Evolutionary conservation across 2,797 vertebrate species (phyloP).

Genomic region (Menidia menidia): DNA sequence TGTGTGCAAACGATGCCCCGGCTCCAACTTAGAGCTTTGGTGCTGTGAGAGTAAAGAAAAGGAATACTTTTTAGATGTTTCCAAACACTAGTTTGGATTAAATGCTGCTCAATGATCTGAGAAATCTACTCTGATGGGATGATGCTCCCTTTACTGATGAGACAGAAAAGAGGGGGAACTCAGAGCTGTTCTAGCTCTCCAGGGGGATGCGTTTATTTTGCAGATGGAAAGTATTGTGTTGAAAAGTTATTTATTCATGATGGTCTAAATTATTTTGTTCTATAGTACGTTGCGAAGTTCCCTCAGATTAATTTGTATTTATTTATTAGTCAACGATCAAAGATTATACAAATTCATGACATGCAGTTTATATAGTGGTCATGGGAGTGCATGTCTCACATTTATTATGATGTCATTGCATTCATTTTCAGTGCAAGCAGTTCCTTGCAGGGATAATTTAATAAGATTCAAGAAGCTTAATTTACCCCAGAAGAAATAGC

Average conservation of each 20-base stretch:
- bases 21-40: no score
- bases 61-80: conserved; percentile 29
- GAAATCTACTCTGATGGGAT: neutral
- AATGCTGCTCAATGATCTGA: conserved; percentile 23
- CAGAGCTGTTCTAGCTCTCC: neutral
- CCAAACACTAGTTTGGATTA: conserved; percentile 27
- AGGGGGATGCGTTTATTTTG: no score
- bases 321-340: neutral
- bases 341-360: no score
- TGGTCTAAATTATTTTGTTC: neutral
- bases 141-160: neutral
- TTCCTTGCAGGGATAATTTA: neutral
- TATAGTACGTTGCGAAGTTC: neutral
- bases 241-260: neutral
- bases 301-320: neutral
- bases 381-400: neutral
- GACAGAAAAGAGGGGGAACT: neutral
- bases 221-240: no score
- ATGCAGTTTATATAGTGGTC: no score
- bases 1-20: no score
- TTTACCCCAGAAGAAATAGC: no score
- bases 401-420: neutral
- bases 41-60: neutral
- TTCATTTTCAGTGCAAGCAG: neutral
- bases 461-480: no score